These are phyloP conservation scores for Porites divaricata DNA, from an alignment of 92 coral and sea anemone genomes.

Conservation along the genomic window DNA sequence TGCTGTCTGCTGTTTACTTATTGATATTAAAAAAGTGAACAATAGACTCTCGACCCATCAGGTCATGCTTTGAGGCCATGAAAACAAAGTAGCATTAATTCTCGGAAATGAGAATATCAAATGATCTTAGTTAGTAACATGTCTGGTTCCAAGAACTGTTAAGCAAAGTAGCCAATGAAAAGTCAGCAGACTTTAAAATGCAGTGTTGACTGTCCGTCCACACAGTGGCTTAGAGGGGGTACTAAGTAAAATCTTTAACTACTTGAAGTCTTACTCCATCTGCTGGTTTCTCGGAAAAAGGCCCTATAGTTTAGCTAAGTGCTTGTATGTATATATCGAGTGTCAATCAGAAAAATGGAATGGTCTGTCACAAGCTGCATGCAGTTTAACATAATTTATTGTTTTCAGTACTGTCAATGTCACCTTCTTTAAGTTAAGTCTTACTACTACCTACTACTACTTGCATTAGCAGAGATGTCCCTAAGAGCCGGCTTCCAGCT, in stretches of 20 bases:
- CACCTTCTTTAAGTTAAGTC: too few relatives aligned
- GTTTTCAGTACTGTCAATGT: too few relatives aligned
- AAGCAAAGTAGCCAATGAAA: neutral
- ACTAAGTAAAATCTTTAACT: neutral
- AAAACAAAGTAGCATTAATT: neutral
- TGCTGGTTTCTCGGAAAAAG: constrained; percentile 7
- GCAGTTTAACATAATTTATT: too few relatives aligned
- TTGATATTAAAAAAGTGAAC: neutral
- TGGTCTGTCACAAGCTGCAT: neutral
- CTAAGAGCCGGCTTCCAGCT: too few relatives aligned
- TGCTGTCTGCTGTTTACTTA: neutral
- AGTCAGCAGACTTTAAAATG: neutral
- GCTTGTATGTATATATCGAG: neutral
- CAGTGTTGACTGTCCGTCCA: neutral
- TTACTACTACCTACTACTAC: too few relatives aligned
- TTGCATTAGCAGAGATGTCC: too few relatives aligned
- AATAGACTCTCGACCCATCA: neutral
- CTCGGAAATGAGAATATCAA: constrained; percentile 8
- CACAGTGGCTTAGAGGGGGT: constrained; percentile 10
- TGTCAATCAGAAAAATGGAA: neutral
- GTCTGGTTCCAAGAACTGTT: constrained; percentile 20
- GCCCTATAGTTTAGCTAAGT: neutral
- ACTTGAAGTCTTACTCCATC: neutral
- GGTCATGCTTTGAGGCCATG: neutral
- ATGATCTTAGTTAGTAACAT: neutral